Evolutionary conservation across 2,797 vertebrate genomes (phyloP).

Genomic region (Artibeus jamaicensis): DNA sequence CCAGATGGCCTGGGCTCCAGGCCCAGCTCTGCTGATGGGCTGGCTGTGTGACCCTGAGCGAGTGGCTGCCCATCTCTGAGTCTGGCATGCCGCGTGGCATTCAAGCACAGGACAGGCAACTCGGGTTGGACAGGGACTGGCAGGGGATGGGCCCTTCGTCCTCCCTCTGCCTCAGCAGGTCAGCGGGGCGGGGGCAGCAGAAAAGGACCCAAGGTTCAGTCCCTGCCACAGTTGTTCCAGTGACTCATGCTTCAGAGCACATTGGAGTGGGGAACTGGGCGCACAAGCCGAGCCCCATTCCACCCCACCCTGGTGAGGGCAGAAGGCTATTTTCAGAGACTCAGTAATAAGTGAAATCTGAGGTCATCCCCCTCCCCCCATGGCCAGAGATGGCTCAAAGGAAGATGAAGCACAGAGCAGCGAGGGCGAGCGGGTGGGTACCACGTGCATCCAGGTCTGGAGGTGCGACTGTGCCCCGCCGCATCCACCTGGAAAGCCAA

Average conservation of each 20-base stretch:
- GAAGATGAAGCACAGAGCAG: not conserved
- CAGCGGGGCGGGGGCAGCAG: not conserved
- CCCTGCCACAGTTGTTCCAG: not conserved
- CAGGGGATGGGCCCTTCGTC: not conserved
- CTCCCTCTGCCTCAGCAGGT: not conserved
- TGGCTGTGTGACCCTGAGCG: not conserved
- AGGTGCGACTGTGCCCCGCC: not conserved
- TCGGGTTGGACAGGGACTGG: not conserved
- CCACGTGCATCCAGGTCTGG: not conserved
- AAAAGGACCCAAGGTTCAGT: not conserved
- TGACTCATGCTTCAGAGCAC: slow-evolving; percentile 50
- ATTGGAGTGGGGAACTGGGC: not conserved
- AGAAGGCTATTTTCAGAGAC: slow-evolving; percentile 65
- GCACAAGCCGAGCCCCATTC: not conserved
- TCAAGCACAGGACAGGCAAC: not conserved
- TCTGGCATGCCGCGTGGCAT: not conserved
- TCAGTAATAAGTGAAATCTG: slow-evolving; percentile 33
- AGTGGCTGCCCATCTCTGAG: not conserved
- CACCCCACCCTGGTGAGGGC: not conserved
- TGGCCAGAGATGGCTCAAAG: not conserved
- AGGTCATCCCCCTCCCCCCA: not conserved
- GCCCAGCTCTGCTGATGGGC: not conserved
- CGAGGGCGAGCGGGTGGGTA: accelerated
- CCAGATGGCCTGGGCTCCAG: not conserved
- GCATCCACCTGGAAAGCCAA: not conserved